Conservation (phyloP, 30 jellyfish, hydroid and myxozoan species). For the Aurelia aurita complex sp. Pacific region DNA sequence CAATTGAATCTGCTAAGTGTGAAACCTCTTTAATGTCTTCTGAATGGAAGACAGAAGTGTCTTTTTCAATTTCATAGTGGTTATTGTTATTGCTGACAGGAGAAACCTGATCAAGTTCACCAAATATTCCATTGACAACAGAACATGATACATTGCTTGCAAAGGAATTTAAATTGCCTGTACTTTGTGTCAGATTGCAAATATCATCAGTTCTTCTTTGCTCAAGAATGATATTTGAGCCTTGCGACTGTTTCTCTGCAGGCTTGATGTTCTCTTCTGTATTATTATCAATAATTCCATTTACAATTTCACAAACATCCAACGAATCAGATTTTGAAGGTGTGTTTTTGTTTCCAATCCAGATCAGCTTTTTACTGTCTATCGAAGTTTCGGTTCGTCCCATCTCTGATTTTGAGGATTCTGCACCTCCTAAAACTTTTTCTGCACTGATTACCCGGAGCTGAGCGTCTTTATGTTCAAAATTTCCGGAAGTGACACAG, state of each 20-base stretch:
- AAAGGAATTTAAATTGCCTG: slow-evolving; percentile 7
- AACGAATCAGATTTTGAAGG: neutral
- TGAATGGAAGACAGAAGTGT: too few relatives aligned
- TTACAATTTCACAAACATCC: neutral
- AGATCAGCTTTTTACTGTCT: neutral
- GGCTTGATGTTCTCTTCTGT: too few relatives aligned
- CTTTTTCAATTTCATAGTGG: too few relatives aligned
- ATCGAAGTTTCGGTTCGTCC: slow-evolving; percentile 14
- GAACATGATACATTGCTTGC: slow-evolving; percentile 19
- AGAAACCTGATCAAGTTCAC: slow-evolving; percentile 1
- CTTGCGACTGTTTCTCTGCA: too few relatives aligned
- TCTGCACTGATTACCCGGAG: slow-evolving; percentile 22
- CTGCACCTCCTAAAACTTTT: neutral
- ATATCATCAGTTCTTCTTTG: neutral
- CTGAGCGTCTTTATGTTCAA: neutral
- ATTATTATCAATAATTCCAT: neutral
- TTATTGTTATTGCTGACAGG: too few relatives aligned
- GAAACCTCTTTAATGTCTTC: too few relatives aligned
- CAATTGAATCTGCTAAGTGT: too few relatives aligned
- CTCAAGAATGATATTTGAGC: too few relatives aligned
- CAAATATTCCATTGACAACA: neutral
- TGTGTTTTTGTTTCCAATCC: neutral
- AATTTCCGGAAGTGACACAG: slow-evolving; percentile 55
- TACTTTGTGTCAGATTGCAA: neutral
- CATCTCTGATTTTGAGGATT: slow-evolving; percentile 7